phyloP scores from a whole-genome alignment of 2,888 invertebrate genomes.

The Lobophora halterata region DNA sequence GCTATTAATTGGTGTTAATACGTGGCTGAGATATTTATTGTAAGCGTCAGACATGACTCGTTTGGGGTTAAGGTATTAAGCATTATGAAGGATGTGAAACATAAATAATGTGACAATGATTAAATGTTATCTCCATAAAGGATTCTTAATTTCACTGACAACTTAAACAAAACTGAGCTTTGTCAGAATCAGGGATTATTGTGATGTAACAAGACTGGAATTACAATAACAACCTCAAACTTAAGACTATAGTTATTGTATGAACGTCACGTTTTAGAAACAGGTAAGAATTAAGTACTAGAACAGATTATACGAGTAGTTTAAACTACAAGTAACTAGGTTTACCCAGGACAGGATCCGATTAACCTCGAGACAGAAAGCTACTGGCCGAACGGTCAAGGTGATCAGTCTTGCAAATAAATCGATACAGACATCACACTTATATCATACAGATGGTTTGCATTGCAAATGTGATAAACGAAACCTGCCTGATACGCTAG shows the following conservation, averaged over 20 bases:
- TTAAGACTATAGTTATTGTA: slow-evolving; percentile 39
- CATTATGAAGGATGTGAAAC: slow-evolving; percentile 12
- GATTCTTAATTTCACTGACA: too few species aligned
- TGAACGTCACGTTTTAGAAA: slow-evolving; percentile 38
- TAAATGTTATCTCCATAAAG: too few species aligned
- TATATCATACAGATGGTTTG: slow-evolving; percentile 24
- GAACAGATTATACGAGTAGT: too few species aligned
- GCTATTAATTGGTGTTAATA: slow-evolving; percentile 46
- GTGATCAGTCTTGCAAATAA: slow-evolving; percentile 47
- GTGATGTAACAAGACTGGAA: too few species aligned
- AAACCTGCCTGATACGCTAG: slow-evolving; percentile 21
- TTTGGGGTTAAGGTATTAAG: slow-evolving; percentile 11
- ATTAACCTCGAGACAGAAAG: slow-evolving; percentile 70
- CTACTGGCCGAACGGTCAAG: slow-evolving; percentile 66
- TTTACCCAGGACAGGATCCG: slow-evolving; percentile 49
- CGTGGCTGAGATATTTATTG: slow-evolving; percentile 30
- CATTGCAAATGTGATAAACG: slow-evolving; percentile 27
- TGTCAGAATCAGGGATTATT: too few species aligned
- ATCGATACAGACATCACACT: too few species aligned
- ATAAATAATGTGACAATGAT: slow-evolving; percentile 6
- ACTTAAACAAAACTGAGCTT: too few species aligned
- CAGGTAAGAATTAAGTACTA: not conserved
- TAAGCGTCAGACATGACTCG: slow-evolving; percentile 16
- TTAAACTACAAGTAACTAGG: slow-evolving; percentile 40
- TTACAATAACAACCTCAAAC: too few species aligned